These are phyloP conservation scores for Drosophila repletoides DNA, from an alignment of 1,140 invertebrate genomes.

Conservation along the genomic window DNA sequence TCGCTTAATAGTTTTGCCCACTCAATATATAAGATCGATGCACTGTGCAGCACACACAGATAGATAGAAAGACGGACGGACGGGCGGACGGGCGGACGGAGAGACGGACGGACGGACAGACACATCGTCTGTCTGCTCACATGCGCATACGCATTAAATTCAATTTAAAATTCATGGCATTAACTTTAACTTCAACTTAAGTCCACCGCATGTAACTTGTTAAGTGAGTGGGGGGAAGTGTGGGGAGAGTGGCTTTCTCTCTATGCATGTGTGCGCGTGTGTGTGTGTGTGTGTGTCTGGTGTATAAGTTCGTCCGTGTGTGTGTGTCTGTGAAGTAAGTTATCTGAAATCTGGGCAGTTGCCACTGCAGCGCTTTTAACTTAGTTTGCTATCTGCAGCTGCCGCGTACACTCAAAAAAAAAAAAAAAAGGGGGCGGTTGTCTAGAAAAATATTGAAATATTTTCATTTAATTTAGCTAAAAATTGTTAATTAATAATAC, in stretches of 20 bases:
- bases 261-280: neutral
- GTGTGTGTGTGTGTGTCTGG: neutral
- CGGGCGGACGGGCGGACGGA: neutral
- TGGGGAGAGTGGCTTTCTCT: neutral
- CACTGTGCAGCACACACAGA: neutral
- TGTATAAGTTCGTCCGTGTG: neutral
- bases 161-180: conserved; percentile 80
- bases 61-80: neutral
- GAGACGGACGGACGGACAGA: neutral
- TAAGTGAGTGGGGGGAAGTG: conserved; percentile 44
- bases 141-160: conserved; percentile 73
- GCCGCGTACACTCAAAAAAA: too few relatives aligned
- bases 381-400: conserved; percentile 54
- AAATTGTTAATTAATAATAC: too few relatives aligned
- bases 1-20: too few relatives aligned
- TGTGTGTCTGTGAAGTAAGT: conserved; percentile 27
- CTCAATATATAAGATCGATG: too few relatives aligned
- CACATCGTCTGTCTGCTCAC: conserved; percentile 18
- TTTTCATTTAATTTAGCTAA: too few relatives aligned
- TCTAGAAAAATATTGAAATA: too few relatives aligned
- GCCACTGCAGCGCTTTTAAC: conserved; percentile 63
- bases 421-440: too few relatives aligned
- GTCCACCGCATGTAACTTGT: conserved; percentile 76
- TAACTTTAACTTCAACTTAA: conserved; percentile 78
- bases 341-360: conserved; percentile 45